Conservation (phyloP, 2,888 invertebrate genomes). For the Neelides folsomi region DNA sequence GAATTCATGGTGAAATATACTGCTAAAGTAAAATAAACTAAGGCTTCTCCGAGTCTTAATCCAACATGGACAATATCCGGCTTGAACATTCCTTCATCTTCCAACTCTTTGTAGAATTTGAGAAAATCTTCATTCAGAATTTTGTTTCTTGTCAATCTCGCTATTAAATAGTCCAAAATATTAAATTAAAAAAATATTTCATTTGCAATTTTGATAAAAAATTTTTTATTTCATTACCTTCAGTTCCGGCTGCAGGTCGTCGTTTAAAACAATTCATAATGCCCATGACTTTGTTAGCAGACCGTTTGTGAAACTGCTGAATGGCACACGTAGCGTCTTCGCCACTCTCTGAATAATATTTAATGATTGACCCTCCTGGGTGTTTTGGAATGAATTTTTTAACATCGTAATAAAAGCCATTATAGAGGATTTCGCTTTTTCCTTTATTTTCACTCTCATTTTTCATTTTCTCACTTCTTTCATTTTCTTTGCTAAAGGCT, state of each 20-base stretch:
- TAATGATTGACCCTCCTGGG: conserved; percentile 28
- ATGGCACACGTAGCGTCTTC: conserved; percentile 28
- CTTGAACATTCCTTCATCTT: conserved; percentile 3
- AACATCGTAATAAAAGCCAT: conserved; percentile 27
- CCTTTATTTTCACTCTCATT: too few relatives aligned
- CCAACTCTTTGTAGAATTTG: conserved; percentile 4
- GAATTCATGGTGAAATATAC: neutral
- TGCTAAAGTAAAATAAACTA: neutral
- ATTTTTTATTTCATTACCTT: conserved; percentile 12
- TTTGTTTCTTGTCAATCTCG: neutral
- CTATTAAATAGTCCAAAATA: neutral
- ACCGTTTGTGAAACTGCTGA: conserved; percentile 27
- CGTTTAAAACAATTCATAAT: conserved; percentile 22
- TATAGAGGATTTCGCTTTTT: conserved; percentile 20
- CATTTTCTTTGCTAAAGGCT: too few relatives aligned
- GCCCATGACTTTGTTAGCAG: conserved; percentile 14
- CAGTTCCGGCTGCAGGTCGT: conserved; percentile 14
- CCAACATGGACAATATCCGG: neutral
- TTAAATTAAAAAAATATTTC: neutral
- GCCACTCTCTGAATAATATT: conserved; percentile 22
- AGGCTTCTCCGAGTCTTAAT: neutral
- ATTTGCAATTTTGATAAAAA: neutral
- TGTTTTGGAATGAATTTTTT: conserved; percentile 17
- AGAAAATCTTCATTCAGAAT: conserved; percentile 6
- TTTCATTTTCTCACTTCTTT: too few relatives aligned